Base-by-base conservation (phyloP, 2,888 invertebrate species). In the Leucoma salicis region DNA sequence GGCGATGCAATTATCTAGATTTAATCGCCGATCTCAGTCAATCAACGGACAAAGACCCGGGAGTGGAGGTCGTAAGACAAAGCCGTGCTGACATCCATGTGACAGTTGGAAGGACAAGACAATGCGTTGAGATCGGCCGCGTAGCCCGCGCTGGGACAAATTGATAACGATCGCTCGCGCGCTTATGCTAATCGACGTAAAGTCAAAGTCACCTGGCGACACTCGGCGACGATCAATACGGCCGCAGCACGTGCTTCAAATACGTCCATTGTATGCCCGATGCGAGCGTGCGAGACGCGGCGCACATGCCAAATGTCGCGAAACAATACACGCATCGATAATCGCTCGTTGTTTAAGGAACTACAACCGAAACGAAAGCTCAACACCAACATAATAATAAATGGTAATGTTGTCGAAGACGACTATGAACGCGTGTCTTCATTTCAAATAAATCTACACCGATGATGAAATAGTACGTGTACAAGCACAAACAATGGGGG, bases 171-270 rank as follows among this genome's bases (percentile, higher is more conserved):
- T 83, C 84, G 67, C 60, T 61, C 66, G 59, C 63, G 71, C 66
- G 70, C 60, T 73, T 72, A 79, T 80, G 82, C 76, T 81, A 84
- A 86, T 83, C 83, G 78, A 57, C 67, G 62, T 70, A 56, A 61
- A 74, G 81, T 68, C 74, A 70, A 74, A 76, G 78, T 81, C 80
- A 80, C 77, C 78, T 70, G 75, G 74, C 70, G 74, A 69, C 68
- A 66, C 65, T 58, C 63, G 53, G 63, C 63, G 63, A 61, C 71
- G 74, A 81, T 83, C 85, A 80, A 84, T 79, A 71, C 73, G 63
- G 61, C 75, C 81, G 76, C 77, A 82, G 86, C 88, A 84, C 87
- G 87, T 85, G 87, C 82, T 79, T 72, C 69, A 70, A 70, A 74
- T 70, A 74, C 77, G 70, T 62, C 84, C 72, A 87, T 87, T 85